phyloP scores from a whole-genome alignment of 2,797 vertebrate species.

The Avahi laniger region DNA sequence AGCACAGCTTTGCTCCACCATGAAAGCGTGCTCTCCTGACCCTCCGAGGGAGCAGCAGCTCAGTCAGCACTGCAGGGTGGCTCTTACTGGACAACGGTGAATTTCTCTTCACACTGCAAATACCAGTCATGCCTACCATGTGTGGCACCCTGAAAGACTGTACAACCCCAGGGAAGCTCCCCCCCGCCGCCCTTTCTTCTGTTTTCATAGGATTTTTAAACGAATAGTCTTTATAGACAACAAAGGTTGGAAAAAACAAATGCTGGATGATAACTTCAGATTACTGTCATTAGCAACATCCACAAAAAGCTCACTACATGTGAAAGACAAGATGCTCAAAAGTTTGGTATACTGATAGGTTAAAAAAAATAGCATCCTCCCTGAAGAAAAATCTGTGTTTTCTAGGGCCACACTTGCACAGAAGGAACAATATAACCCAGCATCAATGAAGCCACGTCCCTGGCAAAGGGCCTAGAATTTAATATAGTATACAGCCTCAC shows the following conservation, averaged over 20 bases:
- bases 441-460: constrained; percentile 64
- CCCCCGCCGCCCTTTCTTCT: neutral
- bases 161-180: neutral
- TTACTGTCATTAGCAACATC: constrained; percentile 10
- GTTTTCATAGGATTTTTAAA: constrained; percentile 33
- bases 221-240: neutral
- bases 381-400: constrained; percentile 20
- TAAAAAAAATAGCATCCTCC: neutral
- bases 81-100: constrained; percentile 37
- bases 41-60: neutral
- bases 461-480: constrained; percentile 71
- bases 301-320: neutral
- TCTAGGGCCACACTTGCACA: neutral
- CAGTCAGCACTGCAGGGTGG: neutral
- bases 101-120: neutral
- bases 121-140: neutral
- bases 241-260: constrained; percentile 35
- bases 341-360: too few relatives aligned
- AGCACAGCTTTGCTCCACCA: neutral
- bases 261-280: neutral
- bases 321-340: neutral
- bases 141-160: neutral
- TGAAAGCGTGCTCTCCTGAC: neutral
- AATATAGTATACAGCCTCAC: constrained; percentile 15
- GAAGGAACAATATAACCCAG: constrained; percentile 47